Evolutionary conservation across 2,888 invertebrate genomes (phyloP).

Genomic region (Calliopum simillimum): DNA sequence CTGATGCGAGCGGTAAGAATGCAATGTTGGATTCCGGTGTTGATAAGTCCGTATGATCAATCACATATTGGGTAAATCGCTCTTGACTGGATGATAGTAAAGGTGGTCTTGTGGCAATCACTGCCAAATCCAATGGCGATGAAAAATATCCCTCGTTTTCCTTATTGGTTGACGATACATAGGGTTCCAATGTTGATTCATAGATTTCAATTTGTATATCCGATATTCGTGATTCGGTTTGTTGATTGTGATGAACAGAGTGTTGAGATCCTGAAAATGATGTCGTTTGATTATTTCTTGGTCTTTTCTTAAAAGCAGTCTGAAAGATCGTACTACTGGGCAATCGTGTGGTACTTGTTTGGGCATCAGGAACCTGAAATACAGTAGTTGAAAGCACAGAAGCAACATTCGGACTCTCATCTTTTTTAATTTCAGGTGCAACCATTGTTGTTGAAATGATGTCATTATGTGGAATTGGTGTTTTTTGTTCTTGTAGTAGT

Average conservation of each 20-base stretch:
- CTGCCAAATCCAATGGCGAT: constrained; percentile 33
- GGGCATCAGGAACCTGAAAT: constrained; percentile 55
- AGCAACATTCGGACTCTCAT: neutral
- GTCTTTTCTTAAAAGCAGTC: constrained; percentile 25
- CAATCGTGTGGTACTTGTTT: constrained; percentile 51
- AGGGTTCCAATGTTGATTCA: constrained; percentile 64
- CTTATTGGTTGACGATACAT: constrained; percentile 62
- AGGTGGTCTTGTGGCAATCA: constrained; percentile 52
- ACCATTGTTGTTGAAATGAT: constrained; percentile 2
- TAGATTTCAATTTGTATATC: constrained; percentile 65
- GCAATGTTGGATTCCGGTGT: constrained; percentile 56
- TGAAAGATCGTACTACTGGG: constrained; percentile 42
- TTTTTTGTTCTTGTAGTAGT: constrained; percentile 46
- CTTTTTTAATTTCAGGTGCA: constrained; percentile 5
- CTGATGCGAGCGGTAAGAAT: constrained; percentile 45
- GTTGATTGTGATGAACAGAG: constrained; percentile 33
- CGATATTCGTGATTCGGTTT: constrained; percentile 63
- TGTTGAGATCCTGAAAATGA: neutral
- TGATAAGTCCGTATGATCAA: constrained; percentile 61
- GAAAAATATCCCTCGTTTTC: constrained; percentile 51
- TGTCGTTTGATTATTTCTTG: neutral
- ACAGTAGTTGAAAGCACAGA: constrained; percentile 51
- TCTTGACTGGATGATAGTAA: constrained; percentile 51
- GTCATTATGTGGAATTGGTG: constrained; percentile 13
- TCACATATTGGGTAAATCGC: constrained; percentile 62